phyloP scores from a whole-genome alignment of 2,888 invertebrate species.

The Caenorhabditis angaria region DNA sequence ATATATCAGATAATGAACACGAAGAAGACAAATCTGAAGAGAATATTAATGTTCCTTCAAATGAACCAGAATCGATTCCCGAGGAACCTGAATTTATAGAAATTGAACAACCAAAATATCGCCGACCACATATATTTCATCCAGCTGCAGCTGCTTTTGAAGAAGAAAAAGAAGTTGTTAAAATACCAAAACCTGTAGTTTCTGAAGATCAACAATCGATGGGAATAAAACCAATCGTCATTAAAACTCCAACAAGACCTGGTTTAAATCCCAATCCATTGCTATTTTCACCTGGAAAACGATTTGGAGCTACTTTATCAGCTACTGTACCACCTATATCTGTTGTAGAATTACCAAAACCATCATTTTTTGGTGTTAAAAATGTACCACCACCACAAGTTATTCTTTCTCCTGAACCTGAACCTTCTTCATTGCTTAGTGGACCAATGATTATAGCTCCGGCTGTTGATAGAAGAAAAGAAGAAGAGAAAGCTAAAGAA shows the following conservation, averaged over 20 bases:
- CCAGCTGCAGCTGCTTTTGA: conserved; percentile 9
- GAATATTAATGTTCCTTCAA: background rate
- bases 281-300: background rate
- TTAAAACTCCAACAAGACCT: background rate
- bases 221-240: conserved; percentile 27
- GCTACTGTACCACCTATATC: conserved; percentile 19
- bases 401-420: background rate
- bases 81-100: background rate
- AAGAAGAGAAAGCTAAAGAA: background rate
- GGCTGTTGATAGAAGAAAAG: background rate
- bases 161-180: background rate
- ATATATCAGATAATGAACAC: background rate
- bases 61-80: background rate
- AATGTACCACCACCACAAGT: conserved; percentile 3
- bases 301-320: conserved; percentile 15
- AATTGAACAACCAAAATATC: background rate
- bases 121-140: conserved; percentile 5
- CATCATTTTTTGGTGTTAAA: conserved; percentile 19
- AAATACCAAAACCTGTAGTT: conserved; percentile 6
- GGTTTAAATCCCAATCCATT: background rate
- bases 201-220: conserved; percentile 11
- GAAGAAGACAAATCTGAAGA: background rate
- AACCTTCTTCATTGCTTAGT: background rate
- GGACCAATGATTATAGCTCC: background rate
- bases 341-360: conserved; percentile 27